Evolutionary conservation across 2,888 invertebrate genomes (phyloP), one percentile per base, ranked within the genome.

Genomic region (Drosophila robusta): DNA sequence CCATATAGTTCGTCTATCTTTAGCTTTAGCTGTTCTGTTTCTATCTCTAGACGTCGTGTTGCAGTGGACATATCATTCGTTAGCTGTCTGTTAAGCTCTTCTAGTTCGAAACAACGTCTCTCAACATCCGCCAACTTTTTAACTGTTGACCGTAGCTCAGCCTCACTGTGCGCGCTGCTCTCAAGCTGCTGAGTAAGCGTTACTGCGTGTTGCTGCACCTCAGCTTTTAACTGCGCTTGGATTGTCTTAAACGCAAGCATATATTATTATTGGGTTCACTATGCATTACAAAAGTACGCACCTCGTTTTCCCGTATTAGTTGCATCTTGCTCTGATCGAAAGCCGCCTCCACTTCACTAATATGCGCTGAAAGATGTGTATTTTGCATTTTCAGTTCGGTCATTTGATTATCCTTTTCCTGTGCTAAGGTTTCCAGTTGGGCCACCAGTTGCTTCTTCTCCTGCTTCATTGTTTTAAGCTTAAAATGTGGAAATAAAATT

Each of bases 291-390:
- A 0, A 39, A 34, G 5, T 50, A 22, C 45, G 8, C 1, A 70
- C 69, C 55, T 64, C 32, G 8, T 41, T 22, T 12, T 39, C 9
- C 3, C 8, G 11, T 3, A 18, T 11, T 0, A 44, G 9, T 5
- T 49, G 8, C 7, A 8, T 1, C 8, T 39, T 49, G n/a, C 63
- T 32, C 18, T 18, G 18, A 3, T 70, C 11, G 3, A 70, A 22
- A 6, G 4, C 4, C 1, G 4, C 7, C 1, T n/a, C 1, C 22
- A 46, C 2, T 34, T 41, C 4, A 5, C 0, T 8, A 7, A 45
- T n/a, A 6, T 14, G 8, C 1, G 3, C 11, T 7, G 41, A 11
- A 18, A 41, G 7, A 3, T 60, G 22, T 1, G 8, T 4, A 22
- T 5, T 11, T 11, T 39, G 18, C 1, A 8, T 9, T 12, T 68